Evolutionary conservation across 2,113 vertebrate species (phyloP).

Genomic region (Illadopsis cleaveri): DNA sequence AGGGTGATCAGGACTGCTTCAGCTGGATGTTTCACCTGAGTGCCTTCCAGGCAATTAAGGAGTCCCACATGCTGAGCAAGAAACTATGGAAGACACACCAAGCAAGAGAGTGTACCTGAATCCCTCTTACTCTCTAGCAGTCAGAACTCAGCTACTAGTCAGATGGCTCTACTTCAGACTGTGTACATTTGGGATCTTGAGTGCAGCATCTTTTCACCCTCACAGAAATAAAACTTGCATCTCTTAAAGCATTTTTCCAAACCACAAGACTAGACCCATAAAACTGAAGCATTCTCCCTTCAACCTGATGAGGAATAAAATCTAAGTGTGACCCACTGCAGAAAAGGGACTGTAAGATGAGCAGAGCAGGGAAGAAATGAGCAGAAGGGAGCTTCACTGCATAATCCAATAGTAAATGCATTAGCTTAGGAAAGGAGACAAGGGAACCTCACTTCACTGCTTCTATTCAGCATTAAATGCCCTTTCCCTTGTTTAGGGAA

Average conservation of each 20-base stretch:
- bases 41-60: neutral
- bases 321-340: neutral
- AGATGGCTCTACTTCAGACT: neutral
- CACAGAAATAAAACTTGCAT: neutral
- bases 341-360: neutral
- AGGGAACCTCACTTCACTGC: neutral
- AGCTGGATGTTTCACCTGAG: neutral
- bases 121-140: neutral
- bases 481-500: neutral
- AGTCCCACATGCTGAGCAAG: neutral
- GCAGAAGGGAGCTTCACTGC: neutral
- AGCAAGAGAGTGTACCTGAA: neutral
- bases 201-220: neutral
- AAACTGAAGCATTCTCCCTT: neutral
- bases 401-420: neutral
- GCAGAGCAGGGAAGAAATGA: neutral
- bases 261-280: neutral
- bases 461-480: neutral
- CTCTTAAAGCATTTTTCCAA: neutral
- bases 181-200: neutral
- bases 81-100: neutral
- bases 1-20: neutral
- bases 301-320: neutral
- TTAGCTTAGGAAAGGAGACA: neutral
- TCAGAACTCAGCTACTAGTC: neutral